Conservation (phyloP, 1,140 invertebrate genomes). For the Euborellia annulipes region DNA sequence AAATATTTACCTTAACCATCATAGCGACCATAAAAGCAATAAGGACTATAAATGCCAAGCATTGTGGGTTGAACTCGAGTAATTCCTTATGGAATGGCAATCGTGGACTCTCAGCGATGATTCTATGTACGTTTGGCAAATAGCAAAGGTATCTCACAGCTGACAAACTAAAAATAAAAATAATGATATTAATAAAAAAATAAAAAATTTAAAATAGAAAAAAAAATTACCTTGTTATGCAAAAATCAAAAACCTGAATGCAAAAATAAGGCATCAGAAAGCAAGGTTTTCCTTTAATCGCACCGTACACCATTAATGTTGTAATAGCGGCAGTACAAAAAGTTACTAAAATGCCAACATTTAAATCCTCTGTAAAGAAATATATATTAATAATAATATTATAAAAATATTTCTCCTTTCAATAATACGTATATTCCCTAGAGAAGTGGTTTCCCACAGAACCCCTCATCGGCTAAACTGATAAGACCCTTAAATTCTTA, state of each 20-base stretch:
- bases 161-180: slow-evolving; percentile 40
- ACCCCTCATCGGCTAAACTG: no score
- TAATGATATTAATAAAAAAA: slow-evolving; percentile 1
- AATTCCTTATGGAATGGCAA: slow-evolving; percentile 54
- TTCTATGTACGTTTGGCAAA: slow-evolving; percentile 55
- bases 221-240: slow-evolving; percentile 54
- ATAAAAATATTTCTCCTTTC: no score
- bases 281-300: slow-evolving; percentile 58
- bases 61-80: slow-evolving; percentile 47
- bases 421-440: no score
- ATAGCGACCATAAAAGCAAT: slow-evolving; percentile 51
- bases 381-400: no score
- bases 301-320: slow-evolving; percentile 66
- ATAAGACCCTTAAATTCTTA: no score
- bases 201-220: slow-evolving; percentile 5
- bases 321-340: slow-evolving; percentile 64
- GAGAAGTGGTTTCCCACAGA: no score
- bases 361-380: slow-evolving; percentile 50
- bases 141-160: slow-evolving; percentile 73
- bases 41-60: slow-evolving; percentile 53
- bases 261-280: slow-evolving; percentile 79
- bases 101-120: slow-evolving; percentile 48
- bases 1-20: slow-evolving; percentile 47
- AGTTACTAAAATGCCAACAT: slow-evolving; percentile 58
- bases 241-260: slow-evolving; percentile 76